These are phyloP conservation scores for Philonicus albiceps DNA, from an alignment of 2,888 invertebrate genomes.

Conservation along the genomic window DNA sequence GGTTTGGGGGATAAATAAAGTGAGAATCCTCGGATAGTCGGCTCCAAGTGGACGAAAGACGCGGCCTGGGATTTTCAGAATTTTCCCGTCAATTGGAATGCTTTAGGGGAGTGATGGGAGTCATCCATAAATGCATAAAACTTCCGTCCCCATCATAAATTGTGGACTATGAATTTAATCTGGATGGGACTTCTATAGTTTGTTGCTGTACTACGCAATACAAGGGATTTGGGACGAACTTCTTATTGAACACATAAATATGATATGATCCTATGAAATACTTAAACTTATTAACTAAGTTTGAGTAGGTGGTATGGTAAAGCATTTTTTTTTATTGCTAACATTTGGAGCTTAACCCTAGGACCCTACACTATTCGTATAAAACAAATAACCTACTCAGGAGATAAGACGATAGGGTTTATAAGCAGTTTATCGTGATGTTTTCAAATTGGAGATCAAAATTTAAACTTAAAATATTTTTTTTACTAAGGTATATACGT, in stretches of 20 bases:
- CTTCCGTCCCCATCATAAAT: not conserved
- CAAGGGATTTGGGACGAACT: not conserved
- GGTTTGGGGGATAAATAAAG: not conserved
- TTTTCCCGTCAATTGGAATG: not conserved
- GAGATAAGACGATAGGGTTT: too few species aligned
- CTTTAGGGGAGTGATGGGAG: not conserved
- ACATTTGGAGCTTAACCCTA: too few species aligned
- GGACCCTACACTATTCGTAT: too few species aligned
- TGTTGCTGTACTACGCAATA: not conserved
- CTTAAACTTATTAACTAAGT: too few species aligned
- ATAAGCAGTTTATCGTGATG: too few species aligned
- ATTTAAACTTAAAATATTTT: too few species aligned
- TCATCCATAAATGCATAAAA: not conserved
- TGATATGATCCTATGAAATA: too few species aligned
- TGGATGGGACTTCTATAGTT: not conserved
- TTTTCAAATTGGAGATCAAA: too few species aligned
- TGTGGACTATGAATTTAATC: not conserved
- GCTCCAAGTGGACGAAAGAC: not conserved
- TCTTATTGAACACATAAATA: not conserved
- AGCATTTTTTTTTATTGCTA: too few species aligned
- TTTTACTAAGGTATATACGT: too few species aligned
- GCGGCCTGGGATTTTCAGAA: not conserved
- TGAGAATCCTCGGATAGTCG: not conserved
- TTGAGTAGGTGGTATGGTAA: too few species aligned
- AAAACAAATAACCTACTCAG: too few species aligned